Evolutionary conservation across 1,140 invertebrate species (phyloP), one percentile per base, ranked within the genome.

Genomic region (Tetramorium alpestre): DNA sequence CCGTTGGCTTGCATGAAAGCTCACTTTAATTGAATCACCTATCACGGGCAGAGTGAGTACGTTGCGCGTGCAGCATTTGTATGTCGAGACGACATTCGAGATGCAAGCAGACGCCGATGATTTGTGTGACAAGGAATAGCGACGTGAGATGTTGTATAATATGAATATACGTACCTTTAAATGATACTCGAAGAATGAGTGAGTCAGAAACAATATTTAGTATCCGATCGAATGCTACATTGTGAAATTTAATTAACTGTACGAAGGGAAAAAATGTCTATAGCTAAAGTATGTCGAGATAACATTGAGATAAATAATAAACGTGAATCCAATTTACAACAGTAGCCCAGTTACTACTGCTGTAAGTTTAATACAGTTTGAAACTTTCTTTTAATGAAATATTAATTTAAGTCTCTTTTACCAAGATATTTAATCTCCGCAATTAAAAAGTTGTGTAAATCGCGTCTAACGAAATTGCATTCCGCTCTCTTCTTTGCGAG

Each of bases 11-110:
- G 78, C 54, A 62, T 33, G 65, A 77, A 69, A 69, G 78, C 47
- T 38, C 33, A 85, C 60, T 91, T 89, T 91, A 91, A 91, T 91
- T 87, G 69, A 85, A 77, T 91, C 88, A 87, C 75, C 51, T 70
- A 56, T 89, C 78, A 69, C 60, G 62, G 58, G 80, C 49, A 60
- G 64, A 16, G 69, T 41, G 78, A 78, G 73, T 28, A 41, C 38
- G 70, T 13, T 51, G 28, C 64, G 60, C 76, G 64, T 44, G 41
- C 22, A 25, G 62, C 64, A 81, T 69, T 81, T 81, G 77, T 81
- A 51, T 47, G 47, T 54, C 64, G 77, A 70, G 73, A 62, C 72
- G 28, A 38, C 47, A 62, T 41, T 62, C 58, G 81, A 64, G 75
- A n/a, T 60, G 72, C 51, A 70, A 54, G 33, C 76, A 54, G 41